Conservation (phyloP, 1,140 invertebrate species). For the Zaprionus inermis region DNA sequence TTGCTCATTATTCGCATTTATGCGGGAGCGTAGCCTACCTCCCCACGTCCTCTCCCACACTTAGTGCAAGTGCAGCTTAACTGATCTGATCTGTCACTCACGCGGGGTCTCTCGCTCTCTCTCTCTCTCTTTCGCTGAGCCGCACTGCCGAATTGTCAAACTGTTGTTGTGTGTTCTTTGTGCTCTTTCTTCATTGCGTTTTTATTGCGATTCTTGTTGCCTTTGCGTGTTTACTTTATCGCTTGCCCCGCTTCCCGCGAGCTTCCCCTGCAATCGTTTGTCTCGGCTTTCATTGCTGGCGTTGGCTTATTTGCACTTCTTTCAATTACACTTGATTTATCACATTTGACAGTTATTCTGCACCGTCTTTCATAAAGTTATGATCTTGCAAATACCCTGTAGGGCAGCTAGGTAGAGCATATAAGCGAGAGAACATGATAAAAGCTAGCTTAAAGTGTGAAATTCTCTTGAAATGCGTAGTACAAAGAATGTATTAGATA, state of each 20-base stretch:
- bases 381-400: slow-evolving; percentile 53
- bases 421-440: slow-evolving; percentile 1
- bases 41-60: not conserved
- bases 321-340: slow-evolving; percentile 83
- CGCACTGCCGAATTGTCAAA: slow-evolving; percentile 27
- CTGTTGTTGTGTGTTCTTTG: slow-evolving; percentile 14
- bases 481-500: no score
- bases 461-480: no score
- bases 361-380: slow-evolving; percentile 42
- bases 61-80: slow-evolving; percentile 34
- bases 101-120: not conserved
- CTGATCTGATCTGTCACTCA: slow-evolving; percentile 45
- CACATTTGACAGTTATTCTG: slow-evolving; percentile 76
- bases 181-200: slow-evolving; percentile 22
- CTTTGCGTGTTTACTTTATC: slow-evolving; percentile 53
- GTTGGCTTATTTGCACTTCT: slow-evolving; percentile 81
- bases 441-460: not conserved
- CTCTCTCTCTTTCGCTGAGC: slow-evolving; percentile 21
- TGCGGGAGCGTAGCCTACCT: slow-evolving; percentile 38
- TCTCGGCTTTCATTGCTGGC: slow-evolving; percentile 56
- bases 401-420: not conserved
- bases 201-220: slow-evolving; percentile 24
- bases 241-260: slow-evolving; percentile 15
- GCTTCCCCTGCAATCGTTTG: slow-evolving; percentile 15
- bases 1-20: slow-evolving; percentile 82